Percentiles rank a stretch among this genome's conserved stretches.
Evolutionary conservation across 2,797 vertebrate species (phyloP).

Genomic region (Microctenopoma stevenorrisi): DNA sequence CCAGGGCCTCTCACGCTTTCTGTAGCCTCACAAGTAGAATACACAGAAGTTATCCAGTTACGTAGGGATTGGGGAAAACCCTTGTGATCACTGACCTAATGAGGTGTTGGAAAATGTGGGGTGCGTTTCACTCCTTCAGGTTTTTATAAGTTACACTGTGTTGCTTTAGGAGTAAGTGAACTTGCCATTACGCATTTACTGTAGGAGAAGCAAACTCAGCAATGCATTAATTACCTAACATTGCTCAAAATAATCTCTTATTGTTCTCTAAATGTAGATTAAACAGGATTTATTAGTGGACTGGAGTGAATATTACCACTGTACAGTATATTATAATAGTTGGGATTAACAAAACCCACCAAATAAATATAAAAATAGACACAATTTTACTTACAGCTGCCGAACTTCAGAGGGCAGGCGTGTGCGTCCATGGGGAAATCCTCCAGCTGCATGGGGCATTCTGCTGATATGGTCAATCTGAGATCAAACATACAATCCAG

Average conservation of each 20-base stretch:
- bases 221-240: constrained; percentile 16
- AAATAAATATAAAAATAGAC: constrained; percentile 1
- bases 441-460: constrained; percentile 97
- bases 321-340: constrained; percentile 13
- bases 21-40: constrained; percentile 20
- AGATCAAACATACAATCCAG: constrained; percentile 6
- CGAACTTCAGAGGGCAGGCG: constrained; percentile 95
- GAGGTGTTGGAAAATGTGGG: constrained; percentile 1
- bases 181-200: not conserved
- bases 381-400: constrained; percentile 91
- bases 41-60: constrained; percentile 18
- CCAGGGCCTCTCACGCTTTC: constrained; percentile 24
- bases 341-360: constrained; percentile 15
- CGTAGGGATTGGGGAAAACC: constrained; percentile 35
- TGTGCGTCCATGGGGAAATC: constrained; percentile 97
- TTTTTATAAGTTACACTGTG: not conserved
- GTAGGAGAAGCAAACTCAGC: constrained; percentile 20
- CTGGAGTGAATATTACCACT: constrained; percentile 5
- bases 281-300: not conserved
- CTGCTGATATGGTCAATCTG: constrained; percentile 94
- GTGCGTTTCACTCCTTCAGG: constrained; percentile 16
- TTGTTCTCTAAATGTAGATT: constrained; percentile 30
- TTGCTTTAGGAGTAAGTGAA: not conserved
- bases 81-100: constrained; percentile 15
- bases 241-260: not conserved